Evolutionary conservation across 2,888 invertebrate genomes (phyloP).

Genomic region (Polylopha cassiicola): DNA sequence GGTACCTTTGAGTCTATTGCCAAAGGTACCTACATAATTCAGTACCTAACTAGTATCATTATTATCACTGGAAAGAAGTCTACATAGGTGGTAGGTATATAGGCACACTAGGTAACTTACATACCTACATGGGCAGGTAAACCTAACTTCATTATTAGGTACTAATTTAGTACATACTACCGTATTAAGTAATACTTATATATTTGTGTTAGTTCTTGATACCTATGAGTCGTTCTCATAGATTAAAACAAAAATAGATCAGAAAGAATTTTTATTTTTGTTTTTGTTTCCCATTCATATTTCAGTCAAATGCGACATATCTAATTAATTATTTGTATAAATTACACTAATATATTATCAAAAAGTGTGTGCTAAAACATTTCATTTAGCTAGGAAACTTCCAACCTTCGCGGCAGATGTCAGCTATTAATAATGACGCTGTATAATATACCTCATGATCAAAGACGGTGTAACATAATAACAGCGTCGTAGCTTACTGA

Average conservation of each 20-base stretch:
- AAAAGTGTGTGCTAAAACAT: slow-evolving; percentile 43
- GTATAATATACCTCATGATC: slow-evolving; percentile 54
- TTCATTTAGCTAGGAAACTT: slow-evolving; percentile 37
- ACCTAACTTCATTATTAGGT: not conserved
- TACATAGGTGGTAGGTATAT: too few species aligned
- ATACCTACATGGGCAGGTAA: too few species aligned
- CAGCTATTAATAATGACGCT: slow-evolving; percentile 49
- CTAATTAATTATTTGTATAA: slow-evolving; percentile 4
- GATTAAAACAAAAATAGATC: too few species aligned
- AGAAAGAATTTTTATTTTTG: not conserved
- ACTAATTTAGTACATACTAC: not conserved
- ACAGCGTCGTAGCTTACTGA: slow-evolving; percentile 59
- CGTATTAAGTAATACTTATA: too few species aligned
- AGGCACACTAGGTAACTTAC: too few species aligned
- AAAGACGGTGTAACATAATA: slow-evolving; percentile 51
- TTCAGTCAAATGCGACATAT: slow-evolving; percentile 4
- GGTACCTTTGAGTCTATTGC: slow-evolving; percentile 17
- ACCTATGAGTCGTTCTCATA: too few species aligned
- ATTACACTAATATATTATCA: slow-evolving; percentile 24
- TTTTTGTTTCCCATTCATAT: slow-evolving; percentile 4
- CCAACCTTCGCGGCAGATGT: slow-evolving; percentile 49
- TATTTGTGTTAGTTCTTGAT: too few species aligned
- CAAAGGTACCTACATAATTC: too few species aligned
- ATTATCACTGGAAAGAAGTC: too few species aligned
- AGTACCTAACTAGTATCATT: too few species aligned